Evolutionary conservation across 2,888 invertebrate genomes (phyloP), one percentile per base, ranked within the genome.

Genomic region (Dinocampus coccinellae): DNA sequence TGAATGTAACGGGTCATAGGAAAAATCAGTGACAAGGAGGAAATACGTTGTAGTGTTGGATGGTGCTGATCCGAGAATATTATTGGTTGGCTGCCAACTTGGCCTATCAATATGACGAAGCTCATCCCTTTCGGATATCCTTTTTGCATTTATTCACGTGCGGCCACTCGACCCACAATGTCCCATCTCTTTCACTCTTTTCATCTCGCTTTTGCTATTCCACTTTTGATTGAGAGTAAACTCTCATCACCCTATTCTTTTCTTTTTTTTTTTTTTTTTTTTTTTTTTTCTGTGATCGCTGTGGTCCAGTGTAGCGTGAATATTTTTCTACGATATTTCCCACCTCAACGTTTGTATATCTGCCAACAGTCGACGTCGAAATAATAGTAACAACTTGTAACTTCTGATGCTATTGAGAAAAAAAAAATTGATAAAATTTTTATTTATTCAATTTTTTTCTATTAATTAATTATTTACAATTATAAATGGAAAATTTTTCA

Each of bases 41-140:
- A 22, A 29, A 29, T 57, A 33, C 47, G 60, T 26, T 10, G 57
- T 60, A 53, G 62, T 70, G 66, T 70, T 53, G 65, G 73, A 73
- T 76, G 73, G 57, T 78, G 75, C 73, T 77, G 78, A 81, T 80
- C 73, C 77, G 69, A 78, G 76, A 66, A 80, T 76, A 79, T 81
- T 79, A 78, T 79, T 80, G 80, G 77, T 76, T 74, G 65, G 68
- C 75, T 75, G 78, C 81, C 80, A 80, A 74, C 58, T 73, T 63
- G 71, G 58, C 67, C 74, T 74, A 76, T 76, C 76, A 77, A 77
- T 77, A 75, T 75, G 73, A 69, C 63, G n/a, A n/a, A 65, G 57
- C 69, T 68, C 70, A 68, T 72, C 65, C 69, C 57, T 71, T 76
- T 75, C 72, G 62, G 57, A 75, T 69, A 74, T 73, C 72, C 72